phyloP scores from a whole-genome alignment of 2,113 vertebrate genomes.

The Ellobius talpinus region DNA sequence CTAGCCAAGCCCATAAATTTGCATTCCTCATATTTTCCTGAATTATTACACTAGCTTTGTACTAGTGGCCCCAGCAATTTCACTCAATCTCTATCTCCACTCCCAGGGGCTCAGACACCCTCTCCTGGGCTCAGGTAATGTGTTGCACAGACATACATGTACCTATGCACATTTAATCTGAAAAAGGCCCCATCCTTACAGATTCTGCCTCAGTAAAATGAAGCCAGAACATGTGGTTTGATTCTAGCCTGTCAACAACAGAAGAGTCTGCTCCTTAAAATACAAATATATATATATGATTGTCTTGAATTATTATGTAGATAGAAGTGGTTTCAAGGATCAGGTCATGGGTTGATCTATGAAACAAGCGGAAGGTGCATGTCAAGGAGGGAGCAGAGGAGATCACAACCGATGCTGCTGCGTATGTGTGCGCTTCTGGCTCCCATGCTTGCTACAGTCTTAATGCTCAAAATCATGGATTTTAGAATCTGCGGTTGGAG shows the following conservation, averaged over 20 bases:
- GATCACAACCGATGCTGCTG: neutral
- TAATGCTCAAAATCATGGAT: neutral
- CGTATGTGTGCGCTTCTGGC: neutral
- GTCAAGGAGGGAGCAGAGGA: neutral
- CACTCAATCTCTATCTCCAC: neutral
- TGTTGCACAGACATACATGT: neutral
- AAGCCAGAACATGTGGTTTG: neutral
- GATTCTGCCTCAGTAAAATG: neutral
- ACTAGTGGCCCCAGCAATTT: neutral
- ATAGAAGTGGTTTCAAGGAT: neutral
- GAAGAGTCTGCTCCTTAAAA: neutral
- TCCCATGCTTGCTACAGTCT: neutral
- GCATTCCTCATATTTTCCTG: neutral
- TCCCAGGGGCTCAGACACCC: neutral
- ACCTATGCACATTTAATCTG: neutral
- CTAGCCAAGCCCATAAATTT: neutral
- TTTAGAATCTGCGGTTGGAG: neutral
- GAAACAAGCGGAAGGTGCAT: neutral
- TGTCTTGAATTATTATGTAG: neutral
- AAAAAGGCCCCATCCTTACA: neutral
- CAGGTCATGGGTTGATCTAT: neutral
- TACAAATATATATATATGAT: neutral
- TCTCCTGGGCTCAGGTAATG: neutral
- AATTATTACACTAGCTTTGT: neutral
- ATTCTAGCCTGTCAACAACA: neutral